A percentile compares a stretch with the other conserved stretches of the same genome.
These are phyloP conservation scores for Barypeithes pellucidus DNA, from an alignment of 2,888 invertebrate species.

Conservation along the genomic window DNA sequence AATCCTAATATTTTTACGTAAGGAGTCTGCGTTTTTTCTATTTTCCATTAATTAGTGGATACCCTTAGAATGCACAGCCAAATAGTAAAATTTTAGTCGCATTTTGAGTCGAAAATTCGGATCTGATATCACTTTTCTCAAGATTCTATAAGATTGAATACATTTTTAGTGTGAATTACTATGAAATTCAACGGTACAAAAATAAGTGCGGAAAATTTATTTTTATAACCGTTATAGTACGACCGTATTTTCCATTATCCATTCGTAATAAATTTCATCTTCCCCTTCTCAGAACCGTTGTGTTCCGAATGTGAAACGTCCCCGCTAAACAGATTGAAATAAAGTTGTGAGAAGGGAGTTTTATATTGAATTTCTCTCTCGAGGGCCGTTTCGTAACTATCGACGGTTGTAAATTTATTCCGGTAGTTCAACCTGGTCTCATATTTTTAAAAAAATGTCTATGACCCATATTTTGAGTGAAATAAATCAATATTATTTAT, in stretches of 20 bases:
- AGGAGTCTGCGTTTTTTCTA: too few relatives aligned
- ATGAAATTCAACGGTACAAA: too few relatives aligned
- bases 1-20: too few relatives aligned
- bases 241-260: conserved; percentile 4
- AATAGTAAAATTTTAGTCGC: too few relatives aligned
- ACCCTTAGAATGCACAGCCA: too few relatives aligned
- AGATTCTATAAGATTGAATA: too few relatives aligned
- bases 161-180: too few relatives aligned
- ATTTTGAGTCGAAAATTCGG: too few relatives aligned
- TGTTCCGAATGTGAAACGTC: conserved; percentile 9
- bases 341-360: conserved; percentile 16
- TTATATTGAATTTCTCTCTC: conserved; percentile 12
- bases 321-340: conserved; percentile 7
- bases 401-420: conserved; percentile 5
- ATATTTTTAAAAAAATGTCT: neutral
- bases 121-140: too few relatives aligned
- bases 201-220: neutral
- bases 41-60: too few relatives aligned
- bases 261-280: conserved; percentile 8
- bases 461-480: neutral
- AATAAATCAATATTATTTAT: neutral
- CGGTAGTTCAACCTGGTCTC: neutral
- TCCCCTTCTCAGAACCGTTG: neutral
- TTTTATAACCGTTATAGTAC: neutral
- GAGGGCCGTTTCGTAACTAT: conserved; percentile 18